Evolutionary conservation across 2,797 vertebrate species (phyloP), one percentile per base, ranked within the genome.

Genomic region (Catamblyrhynchus diadema): DNA sequence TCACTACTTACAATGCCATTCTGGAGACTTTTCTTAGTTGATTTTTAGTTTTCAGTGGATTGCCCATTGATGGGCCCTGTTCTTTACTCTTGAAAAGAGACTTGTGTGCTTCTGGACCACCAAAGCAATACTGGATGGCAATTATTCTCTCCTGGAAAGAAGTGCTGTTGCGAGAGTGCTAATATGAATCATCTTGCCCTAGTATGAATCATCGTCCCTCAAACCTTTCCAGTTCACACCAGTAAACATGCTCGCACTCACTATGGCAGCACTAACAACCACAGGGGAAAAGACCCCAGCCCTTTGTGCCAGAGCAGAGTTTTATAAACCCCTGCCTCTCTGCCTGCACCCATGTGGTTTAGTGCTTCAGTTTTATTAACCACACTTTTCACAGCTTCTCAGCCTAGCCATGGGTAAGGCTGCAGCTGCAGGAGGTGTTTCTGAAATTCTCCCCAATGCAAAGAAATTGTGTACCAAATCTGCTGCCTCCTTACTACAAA

Each of bases 401-500:
- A 81, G 81, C 8, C 21, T 73, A 81, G 70, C 71, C 85, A 48
- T 12, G 30, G 64, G 51, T 54, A 72, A 86, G 65, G 30, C 50
- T 53, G 53, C 70, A 95, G 92, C 89, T 96, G 95, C 79, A 74
- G 44, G 35, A 74, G 59, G 47, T 72, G 73, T 86, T 78, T 53
- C 57, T 87, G 74, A 88, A 93, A 87, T 77, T 85, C 39, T 45
- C 47, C 56, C 69, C 30, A 42, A 7, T 14, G 48, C 1, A 6
- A 33, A 81, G 71, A 70, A 92, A 89, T 57, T 16, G 3, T 0
- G 3, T n/a, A 64, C 72, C 51, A 86, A 35, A 45, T 77, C 62
- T 94, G 62, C 80, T 67, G 28, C 59, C 47, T 78, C 59, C 30
- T 64, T 89, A 8, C 27, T 84, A 42, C 7, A 41, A 83, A 93